Percentiles rank a stretch among this genome's conserved stretches.
phyloP scores from a whole-genome alignment of 2,888 invertebrate genomes.

The Thyatira batis region DNA sequence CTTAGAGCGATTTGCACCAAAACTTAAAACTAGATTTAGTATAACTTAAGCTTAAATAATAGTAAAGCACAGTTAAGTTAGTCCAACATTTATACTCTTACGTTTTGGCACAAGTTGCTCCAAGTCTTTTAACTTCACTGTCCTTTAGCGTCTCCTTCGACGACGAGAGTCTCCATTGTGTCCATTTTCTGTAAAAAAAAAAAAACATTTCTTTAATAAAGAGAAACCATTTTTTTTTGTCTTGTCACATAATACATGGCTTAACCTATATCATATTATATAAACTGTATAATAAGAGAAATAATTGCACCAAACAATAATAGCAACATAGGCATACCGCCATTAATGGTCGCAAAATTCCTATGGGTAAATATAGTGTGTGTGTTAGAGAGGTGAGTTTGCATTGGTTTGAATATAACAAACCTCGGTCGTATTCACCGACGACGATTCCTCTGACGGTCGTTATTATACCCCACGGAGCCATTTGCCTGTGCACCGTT shows the following conservation, averaged over 20 bases:
- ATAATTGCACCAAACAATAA: background rate
- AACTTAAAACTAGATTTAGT: no score
- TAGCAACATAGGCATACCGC: background rate
- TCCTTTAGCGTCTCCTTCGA: conserved; percentile 70
- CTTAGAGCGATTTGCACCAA: conserved; percentile 12
- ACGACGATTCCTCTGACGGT: conserved; percentile 80
- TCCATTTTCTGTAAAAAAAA: conserved; percentile 74
- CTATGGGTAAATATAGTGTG: conserved; percentile 19
- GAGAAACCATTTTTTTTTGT: background rate
- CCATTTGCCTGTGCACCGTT: conserved; percentile 67
- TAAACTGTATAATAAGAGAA: background rate
- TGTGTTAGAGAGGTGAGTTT: conserved; percentile 63
- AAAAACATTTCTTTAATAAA: conserved; percentile 24
- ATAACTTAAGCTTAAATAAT: no score
- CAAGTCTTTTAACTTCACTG: conserved; percentile 10
- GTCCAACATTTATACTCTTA: no score
- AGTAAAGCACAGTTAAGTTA: no score
- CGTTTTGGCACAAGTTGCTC: background rate
- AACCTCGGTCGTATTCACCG: conserved; percentile 77
- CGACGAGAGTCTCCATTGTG: conserved; percentile 76
- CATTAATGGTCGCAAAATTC: background rate
- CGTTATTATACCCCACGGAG: conserved; percentile 77
- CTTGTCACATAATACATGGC: background rate
- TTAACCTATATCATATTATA: no score
- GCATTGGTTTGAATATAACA: conserved; percentile 78